phyloP scores from a whole-genome alignment of 2,113 vertebrate genomes.

The Tachysurus fulvidraco region DNA sequence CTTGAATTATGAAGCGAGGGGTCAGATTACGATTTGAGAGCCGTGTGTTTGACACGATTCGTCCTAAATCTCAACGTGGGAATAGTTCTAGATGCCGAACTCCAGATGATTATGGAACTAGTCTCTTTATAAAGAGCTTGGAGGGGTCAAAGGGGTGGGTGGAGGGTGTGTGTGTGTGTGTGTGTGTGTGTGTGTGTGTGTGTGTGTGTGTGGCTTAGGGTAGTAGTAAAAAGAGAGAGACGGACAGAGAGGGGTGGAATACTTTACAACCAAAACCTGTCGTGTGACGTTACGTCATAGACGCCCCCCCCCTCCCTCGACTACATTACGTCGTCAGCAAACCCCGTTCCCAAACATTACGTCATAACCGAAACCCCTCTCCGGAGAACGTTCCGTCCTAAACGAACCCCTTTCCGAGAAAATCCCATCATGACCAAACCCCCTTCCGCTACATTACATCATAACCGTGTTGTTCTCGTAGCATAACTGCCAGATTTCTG shows the following conservation, averaged over 20 bases:
- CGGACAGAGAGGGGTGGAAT: neutral
- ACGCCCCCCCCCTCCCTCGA: too few relatives aligned
- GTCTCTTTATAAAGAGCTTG: conserved; percentile 67
- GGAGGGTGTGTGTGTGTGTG: too few relatives aligned
- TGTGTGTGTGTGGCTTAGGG: neutral
- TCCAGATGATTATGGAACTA: conserved; percentile 72
- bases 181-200: too few relatives aligned
- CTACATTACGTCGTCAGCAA: too few relatives aligned
- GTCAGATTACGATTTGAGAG: conserved; percentile 18
- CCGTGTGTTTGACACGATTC: neutral
- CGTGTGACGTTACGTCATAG: too few relatives aligned
- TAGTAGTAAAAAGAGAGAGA: neutral
- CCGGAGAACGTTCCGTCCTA: too few relatives aligned
- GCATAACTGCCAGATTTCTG: neutral
- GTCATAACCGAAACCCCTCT: too few relatives aligned
- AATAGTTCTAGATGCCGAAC: conserved; percentile 59
- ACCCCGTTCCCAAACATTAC: too few relatives aligned
- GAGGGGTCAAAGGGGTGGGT: conserved; percentile 12
- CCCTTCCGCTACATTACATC: neutral
- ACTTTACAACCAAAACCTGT: neutral
- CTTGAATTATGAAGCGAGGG: neutral
- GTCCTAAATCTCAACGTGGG: conserved; percentile 44
- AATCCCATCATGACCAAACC: neutral
- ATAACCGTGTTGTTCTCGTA: neutral
- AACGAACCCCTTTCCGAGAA: too few relatives aligned